Evolutionary conservation across 2,888 invertebrate species (phyloP).

Genomic region (Endomychus coccineus): DNA sequence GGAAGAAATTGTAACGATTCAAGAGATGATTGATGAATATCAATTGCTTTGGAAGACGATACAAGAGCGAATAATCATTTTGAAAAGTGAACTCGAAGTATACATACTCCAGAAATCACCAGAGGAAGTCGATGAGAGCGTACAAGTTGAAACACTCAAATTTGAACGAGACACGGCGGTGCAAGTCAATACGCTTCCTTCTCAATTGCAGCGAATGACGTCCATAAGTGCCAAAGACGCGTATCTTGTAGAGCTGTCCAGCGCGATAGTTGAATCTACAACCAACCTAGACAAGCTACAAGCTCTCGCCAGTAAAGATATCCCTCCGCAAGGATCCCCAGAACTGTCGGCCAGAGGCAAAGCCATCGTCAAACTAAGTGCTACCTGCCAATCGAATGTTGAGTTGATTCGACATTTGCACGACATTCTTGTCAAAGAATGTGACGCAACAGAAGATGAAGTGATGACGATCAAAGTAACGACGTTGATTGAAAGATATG

Average conservation of each 20-base stretch:
- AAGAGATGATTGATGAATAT: constrained; percentile 59
- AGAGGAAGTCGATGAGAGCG: constrained; percentile 51
- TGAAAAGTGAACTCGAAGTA: constrained; percentile 42
- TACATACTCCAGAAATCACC: constrained; percentile 33
- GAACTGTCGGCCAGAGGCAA: constrained; percentile 59
- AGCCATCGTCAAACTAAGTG: constrained; percentile 66
- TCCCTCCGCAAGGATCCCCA: constrained; percentile 47
- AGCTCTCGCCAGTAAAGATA: constrained; percentile 53
- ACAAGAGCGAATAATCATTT: constrained; percentile 45
- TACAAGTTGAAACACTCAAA: constrained; percentile 66
- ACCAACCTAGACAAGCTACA: constrained; percentile 60
- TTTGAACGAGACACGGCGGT: constrained; percentile 71
- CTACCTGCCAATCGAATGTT: constrained; percentile 70
- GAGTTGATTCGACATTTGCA: constrained; percentile 78
- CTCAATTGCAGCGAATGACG: constrained; percentile 52
- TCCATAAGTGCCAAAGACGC: constrained; percentile 76
- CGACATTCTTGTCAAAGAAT: constrained; percentile 66
- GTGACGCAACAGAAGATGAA: constrained; percentile 57
- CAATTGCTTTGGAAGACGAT: constrained; percentile 57
- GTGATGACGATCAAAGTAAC: constrained; percentile 60
- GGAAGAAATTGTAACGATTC: constrained; percentile 50
- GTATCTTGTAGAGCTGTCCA: constrained; percentile 66
- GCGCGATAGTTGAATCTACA: constrained; percentile 66
- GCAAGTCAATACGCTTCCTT: constrained; percentile 73
- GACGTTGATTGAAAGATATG: constrained; percentile 59